Evolutionary conservation across 2,113 vertebrate genomes (phyloP).

Genomic region (Phoxinus phoxinus): DNA sequence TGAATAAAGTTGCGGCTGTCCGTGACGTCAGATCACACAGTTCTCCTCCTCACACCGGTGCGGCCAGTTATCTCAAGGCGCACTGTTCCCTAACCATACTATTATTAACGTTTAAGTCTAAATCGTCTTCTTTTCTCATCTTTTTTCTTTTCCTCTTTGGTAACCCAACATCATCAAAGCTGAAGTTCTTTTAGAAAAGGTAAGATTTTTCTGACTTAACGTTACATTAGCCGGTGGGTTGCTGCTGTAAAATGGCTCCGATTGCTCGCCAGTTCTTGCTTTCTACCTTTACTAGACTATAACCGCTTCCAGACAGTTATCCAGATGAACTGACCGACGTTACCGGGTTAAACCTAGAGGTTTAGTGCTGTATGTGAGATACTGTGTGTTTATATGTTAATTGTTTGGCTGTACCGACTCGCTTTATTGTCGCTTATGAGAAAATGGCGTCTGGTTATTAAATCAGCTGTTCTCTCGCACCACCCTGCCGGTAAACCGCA

Average conservation of each 20-base stretch:
- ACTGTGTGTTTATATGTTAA: background rate
- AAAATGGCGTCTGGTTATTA: conserved; percentile 55
- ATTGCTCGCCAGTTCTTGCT: background rate
- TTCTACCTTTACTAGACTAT: background rate
- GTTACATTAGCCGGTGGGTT: background rate
- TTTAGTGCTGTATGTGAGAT: background rate
- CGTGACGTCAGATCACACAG: conserved; percentile 53
- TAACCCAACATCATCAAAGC: conserved; percentile 56
- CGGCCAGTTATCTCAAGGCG: conserved; percentile 34
- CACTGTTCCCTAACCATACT: background rate
- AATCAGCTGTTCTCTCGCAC: conserved; percentile 45
- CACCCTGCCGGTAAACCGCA: conserved; percentile 32
- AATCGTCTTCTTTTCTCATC: background rate
- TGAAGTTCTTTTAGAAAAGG: conserved; percentile 76
- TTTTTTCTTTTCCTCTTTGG: conserved; percentile 45
- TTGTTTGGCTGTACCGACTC: background rate
- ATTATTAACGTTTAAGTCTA: background rate
- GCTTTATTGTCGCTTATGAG: conserved; percentile 9
- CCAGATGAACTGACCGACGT: background rate
- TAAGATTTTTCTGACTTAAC: conserved; percentile 54
- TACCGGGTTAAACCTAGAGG: background rate
- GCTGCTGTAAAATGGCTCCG: conserved; percentile 27
- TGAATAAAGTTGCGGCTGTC: conserved; percentile 50
- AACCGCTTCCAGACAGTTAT: background rate
- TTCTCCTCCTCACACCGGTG: conserved; percentile 42